phyloP scores from a whole-genome alignment of 2,113 vertebrate species.

The Neogale vison region DNA sequence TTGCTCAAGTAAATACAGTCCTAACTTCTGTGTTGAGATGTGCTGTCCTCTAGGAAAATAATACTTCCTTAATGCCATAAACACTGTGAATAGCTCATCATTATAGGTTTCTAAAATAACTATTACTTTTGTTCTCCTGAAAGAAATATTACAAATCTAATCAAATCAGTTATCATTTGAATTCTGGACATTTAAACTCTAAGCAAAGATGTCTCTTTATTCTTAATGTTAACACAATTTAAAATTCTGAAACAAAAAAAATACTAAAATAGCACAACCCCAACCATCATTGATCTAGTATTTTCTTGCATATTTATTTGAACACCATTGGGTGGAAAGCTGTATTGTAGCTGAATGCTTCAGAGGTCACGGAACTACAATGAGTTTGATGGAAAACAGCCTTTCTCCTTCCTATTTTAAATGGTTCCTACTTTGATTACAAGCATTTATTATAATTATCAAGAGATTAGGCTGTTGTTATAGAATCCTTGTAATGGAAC shows the following conservation, averaged over 20 bases:
- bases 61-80: slow-evolving; percentile 71
- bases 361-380: slow-evolving; percentile 81
- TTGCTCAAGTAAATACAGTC: slow-evolving; percentile 82
- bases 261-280: slow-evolving; percentile 71
- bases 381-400: slow-evolving; percentile 92
- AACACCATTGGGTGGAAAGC: slow-evolving; percentile 75
- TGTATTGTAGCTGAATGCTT: slow-evolving; percentile 76
- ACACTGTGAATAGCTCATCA: slow-evolving; percentile 60
- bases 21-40: slow-evolving; percentile 80
- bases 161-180: slow-evolving; percentile 62
- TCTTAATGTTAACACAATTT: slow-evolving; percentile 76
- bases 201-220: slow-evolving; percentile 74
- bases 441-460: slow-evolving; percentile 97
- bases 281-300: slow-evolving; percentile 75
- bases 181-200: slow-evolving; percentile 60
- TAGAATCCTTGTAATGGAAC: slow-evolving; percentile 90
- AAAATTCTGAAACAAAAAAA: slow-evolving; percentile 75
- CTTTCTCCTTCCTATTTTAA: slow-evolving; percentile 86
- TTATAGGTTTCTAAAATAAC: slow-evolving; percentile 61
- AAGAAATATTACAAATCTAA: slow-evolving; percentile 61
- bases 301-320: slow-evolving; percentile 80
- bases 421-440: slow-evolving; percentile 93
- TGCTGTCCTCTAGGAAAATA: slow-evolving; percentile 78
- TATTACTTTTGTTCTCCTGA: slow-evolving; percentile 58
- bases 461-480: slow-evolving; percentile 88